Percentiles rank a stretch among this genome's conserved stretches.
Evolutionary conservation across 2,113 vertebrate species (phyloP).

Genomic region (Psittacula cyanocephala): DNA sequence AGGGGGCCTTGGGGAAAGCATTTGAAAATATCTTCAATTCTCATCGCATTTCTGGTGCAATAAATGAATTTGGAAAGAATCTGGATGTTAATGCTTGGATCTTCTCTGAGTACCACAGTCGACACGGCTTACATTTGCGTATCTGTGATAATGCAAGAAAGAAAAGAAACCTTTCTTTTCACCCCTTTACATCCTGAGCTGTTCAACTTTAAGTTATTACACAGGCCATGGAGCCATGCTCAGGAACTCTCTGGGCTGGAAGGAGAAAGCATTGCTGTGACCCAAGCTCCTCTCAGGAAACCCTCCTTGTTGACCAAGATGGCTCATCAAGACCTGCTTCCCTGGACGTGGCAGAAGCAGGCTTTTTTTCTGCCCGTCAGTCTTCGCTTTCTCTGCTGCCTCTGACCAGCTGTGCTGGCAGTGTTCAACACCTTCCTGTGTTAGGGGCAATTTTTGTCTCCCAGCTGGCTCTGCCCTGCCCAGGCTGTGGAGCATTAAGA

Average conservation of each 20-base stretch:
- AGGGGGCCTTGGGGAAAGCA: background rate
- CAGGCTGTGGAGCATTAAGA: background rate
- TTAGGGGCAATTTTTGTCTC: background rate
- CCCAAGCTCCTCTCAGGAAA: background rate
- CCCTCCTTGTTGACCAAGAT: background rate
- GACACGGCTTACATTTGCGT: background rate
- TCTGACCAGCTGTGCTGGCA: background rate
- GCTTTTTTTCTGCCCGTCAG: fast-evolving
- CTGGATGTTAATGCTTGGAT: background rate
- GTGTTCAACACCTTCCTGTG: background rate
- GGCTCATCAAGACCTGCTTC: background rate
- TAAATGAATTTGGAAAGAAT: background rate
- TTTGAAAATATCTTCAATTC: background rate
- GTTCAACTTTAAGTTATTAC: background rate
- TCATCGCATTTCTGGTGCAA: background rate
- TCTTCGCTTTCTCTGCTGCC: background rate
- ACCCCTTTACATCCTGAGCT: background rate
- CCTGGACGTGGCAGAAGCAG: fast-evolving
- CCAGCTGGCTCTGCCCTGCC: background rate
- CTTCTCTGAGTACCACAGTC: background rate
- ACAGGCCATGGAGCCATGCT: background rate
- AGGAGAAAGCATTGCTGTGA: background rate
- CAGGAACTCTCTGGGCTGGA: background rate
- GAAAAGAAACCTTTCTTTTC: background rate
- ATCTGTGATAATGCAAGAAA: background rate